Conservation (phyloP, 2,113 vertebrate genomes). For the Campylorhamphus procurvoides region DNA sequence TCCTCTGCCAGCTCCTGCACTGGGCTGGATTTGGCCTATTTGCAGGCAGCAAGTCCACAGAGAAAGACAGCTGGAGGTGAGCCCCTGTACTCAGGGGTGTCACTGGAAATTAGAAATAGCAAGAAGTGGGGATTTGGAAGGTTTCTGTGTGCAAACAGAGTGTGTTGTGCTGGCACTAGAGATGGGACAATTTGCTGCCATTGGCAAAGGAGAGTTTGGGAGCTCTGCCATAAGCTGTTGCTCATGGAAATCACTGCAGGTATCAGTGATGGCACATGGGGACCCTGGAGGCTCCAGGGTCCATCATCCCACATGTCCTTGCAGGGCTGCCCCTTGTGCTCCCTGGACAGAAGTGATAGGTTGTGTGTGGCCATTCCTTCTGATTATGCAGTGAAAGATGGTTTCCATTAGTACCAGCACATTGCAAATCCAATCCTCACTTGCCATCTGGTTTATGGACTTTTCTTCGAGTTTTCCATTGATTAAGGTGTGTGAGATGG, state of each 20-base stretch:
- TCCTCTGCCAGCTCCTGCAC: accelerated
- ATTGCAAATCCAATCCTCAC: background rate
- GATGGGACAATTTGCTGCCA: conserved; percentile 22
- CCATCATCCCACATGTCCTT: background rate
- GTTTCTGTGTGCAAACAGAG: background rate
- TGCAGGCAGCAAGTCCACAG: background rate
- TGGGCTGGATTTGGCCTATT: background rate
- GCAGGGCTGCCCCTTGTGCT: background rate
- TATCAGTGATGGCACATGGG: accelerated
- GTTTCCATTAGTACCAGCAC: background rate
- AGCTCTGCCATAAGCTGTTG: background rate
- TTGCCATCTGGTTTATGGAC: background rate
- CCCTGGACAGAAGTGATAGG: background rate
- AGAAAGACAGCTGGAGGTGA: background rate
- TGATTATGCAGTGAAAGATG: background rate
- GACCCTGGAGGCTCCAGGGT: background rate
- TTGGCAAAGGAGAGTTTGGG: background rate
- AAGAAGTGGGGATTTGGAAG: background rate
- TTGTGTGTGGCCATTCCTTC: background rate
- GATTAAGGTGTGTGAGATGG: background rate
- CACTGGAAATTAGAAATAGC: background rate
- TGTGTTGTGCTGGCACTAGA: background rate
- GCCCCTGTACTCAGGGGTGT: background rate
- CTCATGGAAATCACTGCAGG: background rate
- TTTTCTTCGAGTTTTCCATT: background rate